Evolutionary conservation across 2,113 vertebrate genomes (phyloP).

Genomic region (Myanophis thanlyinensis): DNA sequence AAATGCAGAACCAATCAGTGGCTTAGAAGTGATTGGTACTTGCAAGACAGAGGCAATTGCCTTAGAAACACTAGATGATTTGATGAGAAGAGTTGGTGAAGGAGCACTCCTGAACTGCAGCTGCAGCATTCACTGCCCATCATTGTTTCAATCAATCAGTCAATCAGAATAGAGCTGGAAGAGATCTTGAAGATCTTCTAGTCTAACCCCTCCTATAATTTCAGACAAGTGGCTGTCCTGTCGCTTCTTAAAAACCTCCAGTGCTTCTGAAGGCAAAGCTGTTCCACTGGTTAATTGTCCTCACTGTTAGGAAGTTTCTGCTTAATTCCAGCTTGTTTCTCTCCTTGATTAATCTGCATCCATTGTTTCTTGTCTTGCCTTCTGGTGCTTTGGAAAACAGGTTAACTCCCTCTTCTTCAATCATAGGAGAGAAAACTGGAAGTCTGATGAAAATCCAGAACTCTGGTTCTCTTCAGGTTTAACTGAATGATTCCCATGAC

Average conservation of each 20-base stretch:
- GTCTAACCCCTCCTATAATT: not conserved
- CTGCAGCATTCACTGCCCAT: not conserved
- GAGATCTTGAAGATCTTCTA: not conserved
- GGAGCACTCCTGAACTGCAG: not conserved
- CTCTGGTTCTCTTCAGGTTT: not conserved
- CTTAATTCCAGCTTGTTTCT: not conserved
- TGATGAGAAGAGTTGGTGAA: not conserved
- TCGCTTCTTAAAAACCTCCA: not conserved
- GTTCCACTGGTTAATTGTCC: not conserved
- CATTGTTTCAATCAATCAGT: not conserved
- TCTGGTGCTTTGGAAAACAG: not conserved
- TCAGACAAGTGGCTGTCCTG: not conserved
- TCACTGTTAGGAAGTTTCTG: not conserved
- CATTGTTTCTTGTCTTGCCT: not conserved
- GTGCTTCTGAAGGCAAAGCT: not conserved
- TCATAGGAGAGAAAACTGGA: not conserved
- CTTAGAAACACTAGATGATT: not conserved
- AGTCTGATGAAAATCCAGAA: not conserved
- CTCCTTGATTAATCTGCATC: not conserved
- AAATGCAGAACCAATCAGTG: not conserved
- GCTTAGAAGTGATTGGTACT: not conserved
- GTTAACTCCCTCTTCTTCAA: not conserved
- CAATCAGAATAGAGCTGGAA: not conserved
- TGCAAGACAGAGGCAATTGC: not conserved
- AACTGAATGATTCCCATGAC: not conserved